Conservation (phyloP, 2,797 vertebrate species). For the Nyctibius grandis region DNA sequence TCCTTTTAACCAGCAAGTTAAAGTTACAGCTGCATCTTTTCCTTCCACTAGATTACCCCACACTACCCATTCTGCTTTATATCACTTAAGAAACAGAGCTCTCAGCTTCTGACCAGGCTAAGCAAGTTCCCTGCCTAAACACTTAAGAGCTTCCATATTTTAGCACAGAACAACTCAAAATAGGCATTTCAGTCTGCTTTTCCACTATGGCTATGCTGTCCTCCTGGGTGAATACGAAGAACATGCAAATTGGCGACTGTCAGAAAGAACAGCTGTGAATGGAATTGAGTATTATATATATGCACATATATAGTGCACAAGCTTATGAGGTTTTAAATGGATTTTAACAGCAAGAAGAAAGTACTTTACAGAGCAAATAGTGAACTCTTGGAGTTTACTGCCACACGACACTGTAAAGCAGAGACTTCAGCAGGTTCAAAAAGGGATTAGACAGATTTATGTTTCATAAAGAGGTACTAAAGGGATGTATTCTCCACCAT, state of each 20-base stretch:
- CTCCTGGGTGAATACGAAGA: not conserved
- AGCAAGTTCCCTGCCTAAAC: not conserved
- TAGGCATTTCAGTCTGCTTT: not conserved
- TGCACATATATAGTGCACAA: not conserved
- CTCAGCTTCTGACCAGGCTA: not conserved
- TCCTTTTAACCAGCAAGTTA: slow-evolving; percentile 22
- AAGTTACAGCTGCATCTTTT: slow-evolving; percentile 20
- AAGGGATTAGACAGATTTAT: not conserved
- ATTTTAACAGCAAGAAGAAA: not conserved
- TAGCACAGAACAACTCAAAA: not conserved
- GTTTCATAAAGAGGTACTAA: not conserved
- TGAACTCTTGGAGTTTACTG: not conserved
- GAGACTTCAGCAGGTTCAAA: not conserved
- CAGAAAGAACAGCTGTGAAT: not conserved
- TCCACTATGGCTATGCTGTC: not conserved
- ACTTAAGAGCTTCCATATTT: not conserved
- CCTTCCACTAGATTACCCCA: not conserved
- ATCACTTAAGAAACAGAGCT: not conserved
- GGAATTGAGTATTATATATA: not conserved
- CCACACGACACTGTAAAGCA: not conserved
- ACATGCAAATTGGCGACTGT: not conserved
- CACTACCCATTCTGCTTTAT: not conserved
- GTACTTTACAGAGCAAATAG: not conserved
- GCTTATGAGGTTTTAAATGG: not conserved
- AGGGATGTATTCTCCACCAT: not conserved